phyloP scores from a whole-genome alignment of 2,797 vertebrate genomes.

The Sciurus carolinensis region DNA sequence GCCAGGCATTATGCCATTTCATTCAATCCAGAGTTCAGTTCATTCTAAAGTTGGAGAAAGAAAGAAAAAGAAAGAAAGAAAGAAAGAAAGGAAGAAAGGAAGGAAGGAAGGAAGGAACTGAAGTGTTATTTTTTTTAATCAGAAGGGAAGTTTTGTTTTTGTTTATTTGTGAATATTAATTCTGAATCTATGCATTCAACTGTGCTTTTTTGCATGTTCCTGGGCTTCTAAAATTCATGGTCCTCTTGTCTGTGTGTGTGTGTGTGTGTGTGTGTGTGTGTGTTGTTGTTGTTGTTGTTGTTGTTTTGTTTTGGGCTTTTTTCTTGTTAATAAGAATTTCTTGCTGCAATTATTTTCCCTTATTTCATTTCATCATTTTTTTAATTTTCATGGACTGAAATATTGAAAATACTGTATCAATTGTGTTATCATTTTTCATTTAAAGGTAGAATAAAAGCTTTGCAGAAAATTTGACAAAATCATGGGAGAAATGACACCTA shows the following conservation, averaged over 20 bases:
- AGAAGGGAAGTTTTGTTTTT: constrained; percentile 13
- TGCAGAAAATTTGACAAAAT: constrained; percentile 56
- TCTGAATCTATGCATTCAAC: background rate
- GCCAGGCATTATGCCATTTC: constrained; percentile 46
- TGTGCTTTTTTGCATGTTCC: background rate
- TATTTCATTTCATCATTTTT: constrained; percentile 34
- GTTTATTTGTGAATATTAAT: constrained; percentile 1
- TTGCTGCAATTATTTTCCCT: constrained; percentile 26
- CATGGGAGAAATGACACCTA: background rate
- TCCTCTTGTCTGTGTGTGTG: background rate
- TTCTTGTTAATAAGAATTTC: constrained; percentile 45
- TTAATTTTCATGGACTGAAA: background rate
- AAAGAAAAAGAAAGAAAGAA: background rate
- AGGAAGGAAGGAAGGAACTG: background rate
- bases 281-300: too few species aligned
- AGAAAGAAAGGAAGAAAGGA: background rate
- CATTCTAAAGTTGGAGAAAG: background rate
- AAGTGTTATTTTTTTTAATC: background rate
- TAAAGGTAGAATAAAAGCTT: constrained; percentile 10
- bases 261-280: too few species aligned
- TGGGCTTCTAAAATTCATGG: background rate
- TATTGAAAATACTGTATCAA: background rate
- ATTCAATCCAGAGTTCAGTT: constrained; percentile 62
- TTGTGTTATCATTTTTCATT: background rate
- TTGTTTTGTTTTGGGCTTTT: too few species aligned